Evolutionary conservation across 92 coral and sea anemone genomes (phyloP).

Genomic region (Umimayanthus chanpuru): DNA sequence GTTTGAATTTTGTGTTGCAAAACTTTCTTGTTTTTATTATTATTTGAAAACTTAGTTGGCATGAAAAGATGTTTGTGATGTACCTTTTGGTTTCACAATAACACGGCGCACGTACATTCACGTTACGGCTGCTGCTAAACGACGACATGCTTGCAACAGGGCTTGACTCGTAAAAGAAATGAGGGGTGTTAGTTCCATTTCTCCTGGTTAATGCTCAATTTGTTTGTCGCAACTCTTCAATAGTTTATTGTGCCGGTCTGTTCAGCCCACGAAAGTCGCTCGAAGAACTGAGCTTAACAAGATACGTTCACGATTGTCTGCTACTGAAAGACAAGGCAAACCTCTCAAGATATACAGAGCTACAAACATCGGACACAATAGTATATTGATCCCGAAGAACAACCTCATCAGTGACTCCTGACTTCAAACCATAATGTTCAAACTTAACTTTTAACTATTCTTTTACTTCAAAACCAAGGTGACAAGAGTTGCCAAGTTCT

Average conservation of each 20-base stretch:
- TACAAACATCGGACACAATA: not conserved
- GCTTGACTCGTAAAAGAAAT: not conserved
- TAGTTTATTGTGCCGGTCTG: not conserved
- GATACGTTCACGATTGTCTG: not conserved
- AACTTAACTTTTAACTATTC: too few relatives aligned
- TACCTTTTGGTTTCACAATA: not conserved
- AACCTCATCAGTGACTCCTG: not conserved
- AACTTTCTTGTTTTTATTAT: not conserved
- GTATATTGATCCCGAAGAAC: not conserved
- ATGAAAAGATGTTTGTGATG: not conserved
- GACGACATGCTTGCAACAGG: not conserved
- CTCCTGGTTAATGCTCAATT: not conserved
- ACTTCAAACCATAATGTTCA: too few relatives aligned
- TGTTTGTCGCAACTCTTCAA: too few relatives aligned
- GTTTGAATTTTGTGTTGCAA: not conserved
- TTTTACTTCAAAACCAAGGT: not conserved
- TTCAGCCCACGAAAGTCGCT: not conserved
- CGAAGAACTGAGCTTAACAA: not conserved
- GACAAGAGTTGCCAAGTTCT: not conserved
- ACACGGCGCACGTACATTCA: not conserved
- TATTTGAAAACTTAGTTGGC: not conserved
- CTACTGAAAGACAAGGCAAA: too few relatives aligned
- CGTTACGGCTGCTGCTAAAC: not conserved
- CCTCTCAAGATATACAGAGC: too few relatives aligned
- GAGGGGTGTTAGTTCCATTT: not conserved